Evolutionary conservation across 2,113 vertebrate species (phyloP).

Genomic region (Jaculus jaculus): DNA sequence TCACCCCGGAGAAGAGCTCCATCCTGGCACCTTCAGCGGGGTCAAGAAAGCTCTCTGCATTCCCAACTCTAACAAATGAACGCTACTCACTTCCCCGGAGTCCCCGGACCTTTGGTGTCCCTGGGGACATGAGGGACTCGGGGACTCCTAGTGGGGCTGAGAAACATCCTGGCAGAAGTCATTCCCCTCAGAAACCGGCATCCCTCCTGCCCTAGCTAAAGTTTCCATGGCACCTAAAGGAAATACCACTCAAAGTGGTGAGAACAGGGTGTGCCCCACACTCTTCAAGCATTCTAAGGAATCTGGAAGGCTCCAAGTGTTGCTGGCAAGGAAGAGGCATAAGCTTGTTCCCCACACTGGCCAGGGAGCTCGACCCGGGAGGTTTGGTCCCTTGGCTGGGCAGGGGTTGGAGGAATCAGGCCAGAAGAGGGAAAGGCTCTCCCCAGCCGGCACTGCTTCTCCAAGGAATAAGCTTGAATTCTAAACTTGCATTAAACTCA

Average conservation of each 20-base stretch:
- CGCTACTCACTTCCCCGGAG: background rate
- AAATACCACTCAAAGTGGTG: background rate
- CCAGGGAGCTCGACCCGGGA: background rate
- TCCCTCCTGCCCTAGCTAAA: background rate
- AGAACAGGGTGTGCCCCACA: background rate
- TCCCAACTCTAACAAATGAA: background rate
- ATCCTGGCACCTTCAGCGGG: background rate
- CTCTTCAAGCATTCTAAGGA: constrained; percentile 23
- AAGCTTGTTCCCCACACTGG: background rate
- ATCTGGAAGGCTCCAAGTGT: background rate
- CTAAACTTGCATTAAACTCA: background rate
- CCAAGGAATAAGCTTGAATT: background rate
- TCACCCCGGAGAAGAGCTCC: fast-evolving
- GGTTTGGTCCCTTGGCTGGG: background rate
- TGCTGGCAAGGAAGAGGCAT: constrained; percentile 19
- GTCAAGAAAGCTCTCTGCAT: background rate
- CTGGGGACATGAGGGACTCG: background rate
- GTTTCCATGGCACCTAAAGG: background rate
- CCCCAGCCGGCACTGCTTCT: background rate
- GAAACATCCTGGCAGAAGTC: constrained; percentile 8
- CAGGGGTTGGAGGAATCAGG: background rate
- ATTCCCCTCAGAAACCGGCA: background rate
- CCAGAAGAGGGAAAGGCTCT: background rate
- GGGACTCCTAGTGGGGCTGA: background rate
- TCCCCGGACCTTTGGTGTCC: background rate